Evolutionary conservation across 2,797 vertebrate species (phyloP), one percentile per base, ranked within the genome.

Genomic region (Thamnophis elegans): DNA sequence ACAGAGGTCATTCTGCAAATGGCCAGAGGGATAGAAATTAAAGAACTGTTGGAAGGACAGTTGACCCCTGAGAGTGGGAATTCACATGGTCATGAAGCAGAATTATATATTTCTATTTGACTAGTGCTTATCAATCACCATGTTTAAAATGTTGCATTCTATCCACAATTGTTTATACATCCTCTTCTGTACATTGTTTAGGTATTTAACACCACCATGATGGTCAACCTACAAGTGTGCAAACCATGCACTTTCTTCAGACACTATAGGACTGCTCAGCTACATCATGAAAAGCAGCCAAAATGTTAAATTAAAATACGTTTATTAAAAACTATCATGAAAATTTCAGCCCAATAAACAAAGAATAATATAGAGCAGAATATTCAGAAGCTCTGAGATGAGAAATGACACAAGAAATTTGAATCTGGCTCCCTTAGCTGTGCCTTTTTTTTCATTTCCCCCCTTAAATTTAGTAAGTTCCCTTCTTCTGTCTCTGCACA

Each of bases 131-230:
- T 92, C 82, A 89, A 93, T 95, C 90, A 92, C 90, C 20, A 86
- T 58, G 56, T 28, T 85, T 58, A 90, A 11, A 0, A 0, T 6
- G 0, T 22, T 88, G 53, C 65, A 85, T 58, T 82, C 54, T 0
- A 0, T 7, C 88, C 0, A 0, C 0, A 0, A 11, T 56, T 42
- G 85, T 91, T 32, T 42, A 60, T 28, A 42, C 22, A 88, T 88
- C 26, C 8, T 82, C 12, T 32, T 85, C 3, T 28, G 62, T 58
- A 32, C 13, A 59, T n/a, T 90, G 85, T n/a, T 90, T 32, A 54
- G 26, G 36, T 87, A n/a, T n/a, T 42, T 53, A 36, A 62, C 42
- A 47, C 13, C 32, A 85, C 42, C 62, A 60, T 14, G 20, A 78
- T 87, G n/a, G 85, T 42, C 58, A 47, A 54, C n/a, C 1, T 32